Evolutionary conservation across 2,888 invertebrate genomes (phyloP).

Genomic region (Phania funesta): DNA sequence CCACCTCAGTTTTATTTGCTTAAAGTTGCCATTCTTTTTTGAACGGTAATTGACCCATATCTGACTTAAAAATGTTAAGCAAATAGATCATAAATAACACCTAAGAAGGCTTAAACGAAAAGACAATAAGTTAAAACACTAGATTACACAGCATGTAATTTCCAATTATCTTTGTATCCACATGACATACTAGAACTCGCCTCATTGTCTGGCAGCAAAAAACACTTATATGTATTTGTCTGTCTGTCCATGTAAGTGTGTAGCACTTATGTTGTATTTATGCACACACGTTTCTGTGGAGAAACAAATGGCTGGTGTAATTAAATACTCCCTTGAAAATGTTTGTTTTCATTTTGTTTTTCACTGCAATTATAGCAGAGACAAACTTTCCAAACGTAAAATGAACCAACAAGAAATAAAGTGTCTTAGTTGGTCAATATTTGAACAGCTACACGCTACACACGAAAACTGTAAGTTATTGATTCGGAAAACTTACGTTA

Average conservation of each 20-base stretch:
- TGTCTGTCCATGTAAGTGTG: slow-evolving; percentile 7
- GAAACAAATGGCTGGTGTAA: slow-evolving; percentile 52
- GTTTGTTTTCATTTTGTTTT: not conserved
- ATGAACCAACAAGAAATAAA: not conserved
- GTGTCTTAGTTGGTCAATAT: slow-evolving; percentile 42
- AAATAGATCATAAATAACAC: slow-evolving; percentile 38
- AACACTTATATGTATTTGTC: not conserved
- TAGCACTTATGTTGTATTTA: slow-evolving; percentile 36
- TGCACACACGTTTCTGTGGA: slow-evolving; percentile 4
- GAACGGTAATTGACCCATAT: slow-evolving; percentile 28
- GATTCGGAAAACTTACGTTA: too few relatives aligned
- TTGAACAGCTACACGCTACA: slow-evolving; percentile 28
- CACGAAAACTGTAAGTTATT: not conserved
- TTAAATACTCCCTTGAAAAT: slow-evolving; percentile 43
- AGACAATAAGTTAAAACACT: slow-evolving; percentile 23
- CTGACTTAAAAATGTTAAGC: slow-evolving; percentile 1
- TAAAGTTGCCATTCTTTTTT: not conserved
- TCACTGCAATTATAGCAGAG: slow-evolving; percentile 37
- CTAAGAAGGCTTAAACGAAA: slow-evolving; percentile 14
- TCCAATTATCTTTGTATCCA: slow-evolving; percentile 23
- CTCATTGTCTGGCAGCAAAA: slow-evolving; percentile 43
- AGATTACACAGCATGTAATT: slow-evolving; percentile 40
- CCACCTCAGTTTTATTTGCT: not conserved
- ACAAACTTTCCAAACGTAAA: slow-evolving; percentile 42
- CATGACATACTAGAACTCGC: slow-evolving; percentile 26